These are phyloP conservation scores for Megamerina dolium DNA, from an alignment of 2,888 invertebrate species.

Conservation along the genomic window DNA sequence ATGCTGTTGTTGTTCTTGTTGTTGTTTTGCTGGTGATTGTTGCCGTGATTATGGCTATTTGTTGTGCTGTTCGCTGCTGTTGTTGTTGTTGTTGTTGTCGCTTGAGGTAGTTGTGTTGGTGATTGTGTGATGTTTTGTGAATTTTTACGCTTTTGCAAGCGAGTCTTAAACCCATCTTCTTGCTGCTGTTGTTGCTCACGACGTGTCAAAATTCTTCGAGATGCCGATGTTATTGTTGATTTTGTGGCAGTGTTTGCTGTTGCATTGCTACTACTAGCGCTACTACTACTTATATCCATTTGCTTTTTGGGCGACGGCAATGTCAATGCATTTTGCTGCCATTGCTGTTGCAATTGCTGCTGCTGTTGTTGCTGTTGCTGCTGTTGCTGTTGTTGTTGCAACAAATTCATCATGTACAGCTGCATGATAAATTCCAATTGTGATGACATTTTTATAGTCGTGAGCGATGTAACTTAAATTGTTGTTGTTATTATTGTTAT, in stretches of 20 bases:
- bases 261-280: no score
- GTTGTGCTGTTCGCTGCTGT: no score
- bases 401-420: slow-evolving; percentile 46
- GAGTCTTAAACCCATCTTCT: not conserved
- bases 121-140: slow-evolving; percentile 40
- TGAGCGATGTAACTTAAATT: no score
- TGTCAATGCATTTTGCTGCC: slow-evolving; percentile 15
- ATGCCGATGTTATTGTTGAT: slow-evolving; percentile 17
- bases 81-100: slow-evolving; percentile 26
- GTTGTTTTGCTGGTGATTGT: no score
- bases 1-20: slow-evolving; percentile 20
- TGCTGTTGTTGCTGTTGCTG: slow-evolving; percentile 31
- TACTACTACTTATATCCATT: slow-evolving; percentile 33
- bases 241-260: slow-evolving; percentile 14
- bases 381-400: slow-evolving; percentile 43
- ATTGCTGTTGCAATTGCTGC: slow-evolving; percentile 24
- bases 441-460: slow-evolving; percentile 33
- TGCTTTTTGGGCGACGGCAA: slow-evolving; percentile 17
- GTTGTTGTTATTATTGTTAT: no score
- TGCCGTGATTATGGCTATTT: slow-evolving; percentile 44
- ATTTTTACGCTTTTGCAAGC: slow-evolving; percentile 36
- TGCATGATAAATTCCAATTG: slow-evolving; percentile 48
- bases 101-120: no score
- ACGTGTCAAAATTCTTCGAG: slow-evolving; percentile 14
- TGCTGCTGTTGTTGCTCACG: slow-evolving; percentile 18